Evolutionary conservation across 1,140 invertebrate genomes (phyloP).

Genomic region (Riptortus pedestris): DNA sequence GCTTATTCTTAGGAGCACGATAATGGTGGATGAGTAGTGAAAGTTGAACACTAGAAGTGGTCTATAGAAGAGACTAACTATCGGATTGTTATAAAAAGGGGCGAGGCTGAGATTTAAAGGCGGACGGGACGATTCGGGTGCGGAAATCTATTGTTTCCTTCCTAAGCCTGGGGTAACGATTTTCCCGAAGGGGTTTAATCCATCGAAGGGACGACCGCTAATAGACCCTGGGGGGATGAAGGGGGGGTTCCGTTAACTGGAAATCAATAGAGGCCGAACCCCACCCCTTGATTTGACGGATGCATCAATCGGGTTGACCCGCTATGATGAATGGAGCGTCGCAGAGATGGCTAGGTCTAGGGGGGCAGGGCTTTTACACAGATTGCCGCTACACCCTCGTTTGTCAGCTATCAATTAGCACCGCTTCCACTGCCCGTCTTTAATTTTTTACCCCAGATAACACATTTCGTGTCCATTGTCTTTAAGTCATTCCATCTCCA

Average conservation of each 20-base stretch:
- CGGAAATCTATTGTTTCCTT: neutral
- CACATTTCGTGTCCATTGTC: no score
- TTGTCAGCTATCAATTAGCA: neutral
- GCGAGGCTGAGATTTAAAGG: no score
- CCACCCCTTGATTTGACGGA: neutral
- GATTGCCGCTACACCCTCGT: neutral
- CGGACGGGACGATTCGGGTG: no score
- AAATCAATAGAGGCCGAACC: neutral
- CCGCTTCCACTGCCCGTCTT: neutral
- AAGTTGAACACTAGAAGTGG: no score
- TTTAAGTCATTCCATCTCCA: no score
- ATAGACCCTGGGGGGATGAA: neutral
- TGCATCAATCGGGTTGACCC: neutral
- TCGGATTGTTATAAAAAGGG: no score
- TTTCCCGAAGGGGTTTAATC: neutral
- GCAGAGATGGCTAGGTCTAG: neutral
- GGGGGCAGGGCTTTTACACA: neutral
- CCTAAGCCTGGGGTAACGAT: neutral
- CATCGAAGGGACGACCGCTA: neutral
- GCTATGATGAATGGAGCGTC: neutral
- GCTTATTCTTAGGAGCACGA: no score
- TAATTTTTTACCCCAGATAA: no score
- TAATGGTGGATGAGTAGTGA: no score
- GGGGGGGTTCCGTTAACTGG: neutral
- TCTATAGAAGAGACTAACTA: no score